These are phyloP conservation scores for Neodontobutis hainanensis DNA, from an alignment of 2,113 vertebrate species.

Conservation along the genomic window DNA sequence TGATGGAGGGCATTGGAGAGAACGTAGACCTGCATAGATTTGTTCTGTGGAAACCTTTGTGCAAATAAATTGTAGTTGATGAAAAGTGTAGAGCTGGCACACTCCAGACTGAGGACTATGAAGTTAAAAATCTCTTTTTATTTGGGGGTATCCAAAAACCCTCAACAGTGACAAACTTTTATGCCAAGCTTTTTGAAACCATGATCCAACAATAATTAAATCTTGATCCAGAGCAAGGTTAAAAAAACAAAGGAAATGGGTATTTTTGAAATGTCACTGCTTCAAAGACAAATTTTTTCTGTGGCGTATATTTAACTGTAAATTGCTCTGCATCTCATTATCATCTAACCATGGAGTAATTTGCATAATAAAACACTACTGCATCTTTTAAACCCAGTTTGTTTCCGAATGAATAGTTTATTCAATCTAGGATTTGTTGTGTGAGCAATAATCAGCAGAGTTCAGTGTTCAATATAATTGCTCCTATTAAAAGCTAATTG, in stretches of 20 bases:
- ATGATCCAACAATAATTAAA: conserved; percentile 2
- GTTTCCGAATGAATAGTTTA: conserved; percentile 12
- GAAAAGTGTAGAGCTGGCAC: background rate
- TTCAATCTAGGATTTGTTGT: conserved; percentile 8
- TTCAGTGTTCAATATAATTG: conserved; percentile 6
- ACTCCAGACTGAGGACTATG: no score
- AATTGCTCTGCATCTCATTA: background rate
- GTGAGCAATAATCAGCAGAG: conserved; percentile 12
- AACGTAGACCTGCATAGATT: background rate
- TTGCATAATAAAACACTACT: conserved; percentile 9
- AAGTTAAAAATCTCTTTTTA: no score
- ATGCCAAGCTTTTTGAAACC: background rate
- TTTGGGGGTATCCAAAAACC: background rate
- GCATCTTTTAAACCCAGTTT: conserved; percentile 6
- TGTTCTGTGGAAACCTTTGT: background rate
- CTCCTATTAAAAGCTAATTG: conserved; percentile 10
- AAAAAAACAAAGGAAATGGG: background rate
- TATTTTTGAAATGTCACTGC: background rate
- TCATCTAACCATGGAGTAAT: background rate
- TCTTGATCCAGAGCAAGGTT: background rate
- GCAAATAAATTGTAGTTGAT: background rate
- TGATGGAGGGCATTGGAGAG: background rate
- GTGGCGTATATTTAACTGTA: background rate
- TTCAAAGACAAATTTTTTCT: conserved; percentile 1
- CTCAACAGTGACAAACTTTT: background rate